Base-by-base conservation (phyloP, 2,113 vertebrate genomes). In the Lasiurus borealis region DNA sequence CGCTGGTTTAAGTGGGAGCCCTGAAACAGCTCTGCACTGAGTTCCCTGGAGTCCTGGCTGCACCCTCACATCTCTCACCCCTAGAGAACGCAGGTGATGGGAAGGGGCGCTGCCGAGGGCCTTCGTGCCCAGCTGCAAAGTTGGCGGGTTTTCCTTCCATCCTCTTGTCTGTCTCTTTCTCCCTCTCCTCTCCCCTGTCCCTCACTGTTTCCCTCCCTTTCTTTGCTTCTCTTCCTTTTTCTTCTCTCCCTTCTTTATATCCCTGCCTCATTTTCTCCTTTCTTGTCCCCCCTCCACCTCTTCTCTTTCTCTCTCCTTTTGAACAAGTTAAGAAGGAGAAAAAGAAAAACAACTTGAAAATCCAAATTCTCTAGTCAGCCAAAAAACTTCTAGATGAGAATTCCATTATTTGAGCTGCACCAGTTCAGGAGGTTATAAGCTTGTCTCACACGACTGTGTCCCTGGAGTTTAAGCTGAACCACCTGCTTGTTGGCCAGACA, bases 401-500 rank as follows among this genome's bases (percentile, higher is more conserved):
- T 76, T 86, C 59, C 40, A 3, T 40, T 59, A 18, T 75, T 19
- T 9, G 85, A 71, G 52, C 25, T 36, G 8, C 50, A 10, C 8
- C 2, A 12, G 40, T 16, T 36, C 18, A 64, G 52, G 8, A 19
- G 2, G 3, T 48, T 62, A 57, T n/a, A 34, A 64, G 23, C 57
- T 82, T 25, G 2, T 40, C 1, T 0, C 21, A 10, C n/a, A 73
- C 12, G 10, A n/a, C 6, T 19, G 27, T 5, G 25, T 27, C n/a
- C 57, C 66, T 59, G 57, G 75, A 27, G 48, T 46, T 2, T 29
- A 44, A 80, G 36, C 68, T 27, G 36, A 66, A n/a, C 19, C 0
- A 0, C 23, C 12, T 0, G 0, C 36, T 8, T 1, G 0, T 1
- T 59, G 69, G 68, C 11, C 10, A 0, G n/a, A 7, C 6, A 0